Base-by-base conservation (phyloP, 2,797 vertebrate species). In the Myripristis murdjan region DNA sequence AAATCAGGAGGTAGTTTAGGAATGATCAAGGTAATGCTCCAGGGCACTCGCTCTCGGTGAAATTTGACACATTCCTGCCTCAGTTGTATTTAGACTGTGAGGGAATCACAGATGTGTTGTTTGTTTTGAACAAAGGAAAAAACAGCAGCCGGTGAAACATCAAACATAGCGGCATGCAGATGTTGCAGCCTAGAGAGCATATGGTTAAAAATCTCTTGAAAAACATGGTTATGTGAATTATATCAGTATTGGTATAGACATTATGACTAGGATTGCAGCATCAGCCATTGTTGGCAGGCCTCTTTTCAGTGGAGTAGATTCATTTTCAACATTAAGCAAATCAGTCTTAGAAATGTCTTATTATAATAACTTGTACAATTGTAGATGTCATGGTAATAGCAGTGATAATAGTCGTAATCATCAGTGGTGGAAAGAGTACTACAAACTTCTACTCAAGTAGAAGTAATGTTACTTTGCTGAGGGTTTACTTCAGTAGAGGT, bases 1-100 rank as follows among this genome's bases (percentile, higher is more conserved):
- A 54, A 74, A 73, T 68, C 48, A 70, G 57, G 77, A 79, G 61
- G 51, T 28, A 56, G 57, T 76, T 82, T 63, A 61, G 7, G 5
- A 60, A 76, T 56, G 26, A 47, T 28, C 16, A 61, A 43, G 65
- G 49, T 51, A 63, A 53, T 5, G 35, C 56, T 76, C 44, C 44
- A 62, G 46, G 62, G 63, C 64, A 31, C 48, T 62, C 47, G 49
- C 43, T 39, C 48, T 46, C 16, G 14, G 28, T 31, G n/a, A 54
- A 18, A 6, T 26, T 31, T 33, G 47, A 31, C 16, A 16, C 6
- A n/a, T 54, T 54, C 28, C 3, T 54, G 26, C 7, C 15, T 31
- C 28, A 12, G 12, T 20, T 57, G 55, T 37, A 20, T 20, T 9
- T 41, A 7, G 41, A n/a, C 52, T 35, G n/a, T 43, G 16, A 54